phyloP scores from a whole-genome alignment of 2,797 vertebrate genomes.

The Prionace glauca region DNA sequence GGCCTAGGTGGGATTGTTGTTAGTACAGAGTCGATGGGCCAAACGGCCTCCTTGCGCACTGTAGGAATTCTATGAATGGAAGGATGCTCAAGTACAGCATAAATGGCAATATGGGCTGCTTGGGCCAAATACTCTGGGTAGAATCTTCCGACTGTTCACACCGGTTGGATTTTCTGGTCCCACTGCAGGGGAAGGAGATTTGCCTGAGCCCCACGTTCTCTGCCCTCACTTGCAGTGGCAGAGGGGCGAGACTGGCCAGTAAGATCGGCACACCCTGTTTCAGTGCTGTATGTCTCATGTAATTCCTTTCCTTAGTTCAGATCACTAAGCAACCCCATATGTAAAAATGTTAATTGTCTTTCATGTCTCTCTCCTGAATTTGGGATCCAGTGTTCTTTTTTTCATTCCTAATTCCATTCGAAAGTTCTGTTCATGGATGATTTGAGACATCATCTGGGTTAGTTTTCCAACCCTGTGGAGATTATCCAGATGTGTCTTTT shows the following conservation, averaged over 20 bases:
- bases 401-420: not conserved
- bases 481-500: not conserved
- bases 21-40: too few relatives aligned
- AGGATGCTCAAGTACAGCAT: too few relatives aligned
- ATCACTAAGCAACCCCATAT: not conserved
- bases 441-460: not conserved
- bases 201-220: too few relatives aligned
- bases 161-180: too few relatives aligned
- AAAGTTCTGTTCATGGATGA: not conserved
- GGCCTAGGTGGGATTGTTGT: too few relatives aligned
- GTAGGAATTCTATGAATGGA: too few relatives aligned
- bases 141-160: too few relatives aligned
- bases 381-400: not conserved
- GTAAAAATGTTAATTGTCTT: not conserved
- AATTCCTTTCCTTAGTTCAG: not conserved
- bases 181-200: too few relatives aligned
- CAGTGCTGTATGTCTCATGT: not conserved
- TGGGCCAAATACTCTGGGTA: not conserved
- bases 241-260: too few relatives aligned
- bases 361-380: not conserved
- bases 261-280: not conserved
- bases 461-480: not conserved
- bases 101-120: too few relatives aligned
- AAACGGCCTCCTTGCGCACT: too few relatives aligned
- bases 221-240: too few relatives aligned